Evolutionary conservation across 1,140 invertebrate species (phyloP).

Genomic region (Penaeus indicus): DNA sequence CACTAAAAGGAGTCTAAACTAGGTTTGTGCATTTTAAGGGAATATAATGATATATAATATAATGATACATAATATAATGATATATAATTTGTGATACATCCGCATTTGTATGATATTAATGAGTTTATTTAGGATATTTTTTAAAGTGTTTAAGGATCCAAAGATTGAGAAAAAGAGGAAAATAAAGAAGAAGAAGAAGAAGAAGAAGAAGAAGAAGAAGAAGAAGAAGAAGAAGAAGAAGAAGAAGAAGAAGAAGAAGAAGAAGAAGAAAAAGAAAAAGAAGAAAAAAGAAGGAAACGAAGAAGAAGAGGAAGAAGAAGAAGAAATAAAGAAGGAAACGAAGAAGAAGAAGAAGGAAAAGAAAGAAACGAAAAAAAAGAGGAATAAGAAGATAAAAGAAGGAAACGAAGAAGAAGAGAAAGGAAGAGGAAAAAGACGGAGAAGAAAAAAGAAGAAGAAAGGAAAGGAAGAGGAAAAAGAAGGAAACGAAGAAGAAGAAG

Average conservation of each 20-base stretch:
- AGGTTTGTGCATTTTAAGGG: no score
- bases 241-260: no score
- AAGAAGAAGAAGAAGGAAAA: slow-evolving; percentile 31
- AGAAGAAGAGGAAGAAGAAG: slow-evolving; percentile 8
- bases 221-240: not conserved
- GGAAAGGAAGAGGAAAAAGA: not conserved
- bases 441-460: not conserved
- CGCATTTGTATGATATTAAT: no score
- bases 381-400: not conserved
- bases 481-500: not conserved
- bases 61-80: no score
- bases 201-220: not conserved
- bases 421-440: not conserved
- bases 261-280: not conserved
- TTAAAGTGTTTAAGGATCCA: no score
- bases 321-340: slow-evolving; percentile 11
- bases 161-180: no score
- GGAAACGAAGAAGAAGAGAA: not conserved
- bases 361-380: not conserved
- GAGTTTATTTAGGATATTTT: no score
- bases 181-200: no score
- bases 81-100: no score
- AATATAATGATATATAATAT: no score
- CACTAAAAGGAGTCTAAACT: no score
- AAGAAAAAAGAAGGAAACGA: not conserved